Base-by-base conservation (phyloP, 1,140 invertebrate genomes). In the Bicyclus anynana region DNA sequence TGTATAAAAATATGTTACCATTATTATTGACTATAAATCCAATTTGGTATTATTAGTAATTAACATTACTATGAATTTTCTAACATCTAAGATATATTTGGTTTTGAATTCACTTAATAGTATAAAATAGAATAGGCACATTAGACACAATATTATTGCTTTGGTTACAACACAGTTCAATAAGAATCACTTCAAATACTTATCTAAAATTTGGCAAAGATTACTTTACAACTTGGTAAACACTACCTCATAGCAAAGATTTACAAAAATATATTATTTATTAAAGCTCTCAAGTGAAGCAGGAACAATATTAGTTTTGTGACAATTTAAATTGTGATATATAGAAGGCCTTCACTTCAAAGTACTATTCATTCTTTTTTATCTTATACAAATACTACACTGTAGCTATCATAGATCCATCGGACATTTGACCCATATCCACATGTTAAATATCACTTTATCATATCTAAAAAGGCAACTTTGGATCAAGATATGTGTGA, bases 381-480 rank as follows among this genome's bases (percentile, higher is more conserved):
- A 84, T 84, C 82, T 83, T 72, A 74, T 72, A 72, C 74, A 81
- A 85, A 85, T 64, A 81, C 62, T 74, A 80, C 61, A 76, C 58
- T 65, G 69, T 68, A 62, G 72, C 72, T 82, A 85, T 83, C 68
- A 58, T 72, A 79, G 68, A 74, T 74, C 74, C 70, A 82, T 79
- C 76, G 80, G 78, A 73, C 69, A 72, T 80, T 66, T 79, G 72
- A 82, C 82, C 74, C 77, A 85, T 78, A 79, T 83, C 59, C 74
- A 80, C 62, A 77, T 64, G 62, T 71, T 73, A 73, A 68, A 83
- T 80, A 84, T 84, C 74, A 79, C 77, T 80, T 78, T 82, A 83
- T 83, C 78, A 80, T 85, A 79, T 87, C 74, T 84, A 84, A 84
- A 70, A 89, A 89, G 87, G 88, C 88, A 89, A 89, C 86, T 84